Evolutionary conservation across 2,888 invertebrate species (phyloP), one percentile per base, ranked within the genome.

Genomic region (Ophraella communa): DNA sequence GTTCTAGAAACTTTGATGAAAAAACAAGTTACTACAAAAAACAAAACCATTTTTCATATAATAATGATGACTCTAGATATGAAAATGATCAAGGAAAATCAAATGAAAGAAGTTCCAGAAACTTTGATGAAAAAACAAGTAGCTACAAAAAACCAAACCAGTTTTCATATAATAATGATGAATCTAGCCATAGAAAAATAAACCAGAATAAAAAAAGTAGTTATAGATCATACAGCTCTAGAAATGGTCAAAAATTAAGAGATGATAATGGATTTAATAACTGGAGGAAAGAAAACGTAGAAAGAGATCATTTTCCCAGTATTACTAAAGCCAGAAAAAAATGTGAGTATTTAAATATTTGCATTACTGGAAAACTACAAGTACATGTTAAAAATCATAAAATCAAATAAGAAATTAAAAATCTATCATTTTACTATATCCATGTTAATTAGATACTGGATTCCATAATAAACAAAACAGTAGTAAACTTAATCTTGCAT

Each of bases 51-150:
- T 56, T 45, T 27, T 21, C 33, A 3, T 33, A n/a, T 54, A 8
- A 4, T 2, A 55, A 42, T 24, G 60, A 35, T 14, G 54, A 51
- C 33, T 24, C 17, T 44, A 58, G 49, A 47, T 47, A n/a, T n/a
- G n/a, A n/a, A n/a, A 33, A 20, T 49, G 47, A 57, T 17, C 47
- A 55, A 24, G 62, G 42, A 49, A 54, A 55, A 14, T 24, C 47
- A 11, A 69, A 73, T 14, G 75, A 76, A 24, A 72, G 74, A 10
- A 71, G 67, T 58, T 70, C 65, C 35, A 67, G 66, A 47, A 67
- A 57, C 55, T 72, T 67, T 66, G 71, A 59, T 53, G 72, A 59
- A 20, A 59, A 58, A 21, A 42, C 59, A 30, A 61, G 35, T 49
- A 47, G n/a, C n/a, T n/a, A 59, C 47, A 24, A 61, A 45, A 71